Evolutionary conservation across 2,888 invertebrate species (phyloP).

Genomic region (Apantesis nais): DNA sequence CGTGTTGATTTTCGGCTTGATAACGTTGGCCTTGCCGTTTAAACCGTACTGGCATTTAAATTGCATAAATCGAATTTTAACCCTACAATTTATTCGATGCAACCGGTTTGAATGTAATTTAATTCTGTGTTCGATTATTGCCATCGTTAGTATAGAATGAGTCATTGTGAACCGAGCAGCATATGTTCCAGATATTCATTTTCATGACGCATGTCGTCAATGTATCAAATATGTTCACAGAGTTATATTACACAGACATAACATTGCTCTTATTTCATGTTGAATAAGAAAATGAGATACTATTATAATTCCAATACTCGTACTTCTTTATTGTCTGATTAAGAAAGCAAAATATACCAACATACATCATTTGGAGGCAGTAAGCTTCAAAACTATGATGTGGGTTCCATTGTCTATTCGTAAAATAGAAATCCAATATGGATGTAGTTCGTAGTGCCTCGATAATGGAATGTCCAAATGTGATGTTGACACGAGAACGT

Average conservation of each 20-base stretch:
- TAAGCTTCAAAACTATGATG: slow-evolving; percentile 42
- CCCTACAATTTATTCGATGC: slow-evolving; percentile 69
- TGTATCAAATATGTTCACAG: slow-evolving; percentile 34
- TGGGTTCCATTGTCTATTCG: slow-evolving; percentile 52
- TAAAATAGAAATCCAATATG: slow-evolving; percentile 62
- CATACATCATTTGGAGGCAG: slow-evolving; percentile 18
- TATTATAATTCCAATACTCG: slow-evolving; percentile 24
- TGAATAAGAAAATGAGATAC: slow-evolving; percentile 30
- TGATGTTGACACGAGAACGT: slow-evolving; percentile 64
- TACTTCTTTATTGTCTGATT: slow-evolving; percentile 1
- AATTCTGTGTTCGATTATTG: slow-evolving; percentile 64
- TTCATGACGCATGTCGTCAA: slow-evolving; percentile 48
- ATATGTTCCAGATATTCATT: slow-evolving; percentile 59
- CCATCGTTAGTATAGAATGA: slow-evolving; percentile 63
- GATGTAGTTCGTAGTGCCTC: slow-evolving; percentile 61
- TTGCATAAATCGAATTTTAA: slow-evolving; percentile 73
- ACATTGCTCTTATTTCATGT: slow-evolving; percentile 40
- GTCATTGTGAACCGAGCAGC: slow-evolving; percentile 57
- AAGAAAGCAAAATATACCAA: slow-evolving; percentile 12
- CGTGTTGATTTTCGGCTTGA: slow-evolving; percentile 78
- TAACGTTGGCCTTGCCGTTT: slow-evolving; percentile 78
- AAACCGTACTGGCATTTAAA: slow-evolving; percentile 75
- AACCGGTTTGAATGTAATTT: slow-evolving; percentile 74
- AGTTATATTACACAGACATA: slow-evolving; percentile 51
- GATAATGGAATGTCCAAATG: slow-evolving; percentile 66